Conservation (phyloP, 2,797 vertebrate genomes). For the Fistularia commersonii region DNA sequence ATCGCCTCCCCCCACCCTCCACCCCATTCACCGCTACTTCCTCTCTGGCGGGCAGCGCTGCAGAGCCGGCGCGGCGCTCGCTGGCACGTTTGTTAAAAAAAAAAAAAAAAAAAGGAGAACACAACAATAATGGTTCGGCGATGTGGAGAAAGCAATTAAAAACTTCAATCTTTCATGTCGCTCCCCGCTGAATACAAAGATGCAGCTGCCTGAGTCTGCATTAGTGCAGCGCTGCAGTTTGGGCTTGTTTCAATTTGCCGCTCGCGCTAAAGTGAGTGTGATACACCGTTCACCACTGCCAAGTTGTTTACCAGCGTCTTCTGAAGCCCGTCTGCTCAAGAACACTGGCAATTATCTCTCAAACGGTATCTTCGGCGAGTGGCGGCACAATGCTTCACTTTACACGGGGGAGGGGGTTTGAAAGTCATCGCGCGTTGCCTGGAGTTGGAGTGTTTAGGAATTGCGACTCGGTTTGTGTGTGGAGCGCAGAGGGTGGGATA, state of each 20-base stretch:
- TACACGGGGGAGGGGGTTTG: conserved; percentile 53
- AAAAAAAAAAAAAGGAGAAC: no score
- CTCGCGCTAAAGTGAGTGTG: conserved; percentile 58
- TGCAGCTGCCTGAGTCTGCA: conserved; percentile 63
- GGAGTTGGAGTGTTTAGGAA: conserved; percentile 59
- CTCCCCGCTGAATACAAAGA: conserved; percentile 72
- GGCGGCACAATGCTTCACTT: conserved; percentile 52
- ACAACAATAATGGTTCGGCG: conserved; percentile 68
- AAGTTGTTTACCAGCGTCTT: conserved; percentile 67
- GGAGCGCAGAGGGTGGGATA: conserved; percentile 54
- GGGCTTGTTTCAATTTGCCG: conserved; percentile 71
- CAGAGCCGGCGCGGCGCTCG: conserved; percentile 36
- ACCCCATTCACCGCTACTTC: conserved; percentile 8
- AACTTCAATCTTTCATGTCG: conserved; percentile 75
- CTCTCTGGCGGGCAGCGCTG: conserved; percentile 29
- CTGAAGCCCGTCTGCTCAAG: conserved; percentile 58
- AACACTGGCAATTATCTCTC: conserved; percentile 70
- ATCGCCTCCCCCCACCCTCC: conserved; percentile 27
- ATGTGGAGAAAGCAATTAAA: conserved; percentile 79
- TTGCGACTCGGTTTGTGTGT: conserved; percentile 63
- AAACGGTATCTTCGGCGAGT: conserved; percentile 54
- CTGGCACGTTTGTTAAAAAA: conserved; percentile 61
- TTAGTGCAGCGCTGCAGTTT: conserved; percentile 57
- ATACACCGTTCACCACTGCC: conserved; percentile 55
- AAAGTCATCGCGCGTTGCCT: conserved; percentile 55